phyloP scores from a whole-genome alignment of 2,797 vertebrate species.

The Cygnus olor region DNA sequence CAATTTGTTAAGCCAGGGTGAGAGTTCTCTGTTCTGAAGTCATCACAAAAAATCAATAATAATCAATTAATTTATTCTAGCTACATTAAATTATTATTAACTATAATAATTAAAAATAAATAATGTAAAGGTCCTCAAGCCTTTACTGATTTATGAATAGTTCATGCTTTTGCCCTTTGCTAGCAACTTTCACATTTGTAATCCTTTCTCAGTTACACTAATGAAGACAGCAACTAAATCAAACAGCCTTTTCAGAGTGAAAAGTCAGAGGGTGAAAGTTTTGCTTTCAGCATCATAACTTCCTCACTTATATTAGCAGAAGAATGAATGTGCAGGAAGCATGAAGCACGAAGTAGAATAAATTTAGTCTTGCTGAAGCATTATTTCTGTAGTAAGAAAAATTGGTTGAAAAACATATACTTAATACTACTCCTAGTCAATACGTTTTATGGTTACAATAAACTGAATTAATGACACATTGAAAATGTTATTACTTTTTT shows the following conservation, averaged over 20 bases:
- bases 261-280: constrained; percentile 23
- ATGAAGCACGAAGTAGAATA: background rate
- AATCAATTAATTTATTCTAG: constrained; percentile 62
- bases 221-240: constrained; percentile 40
- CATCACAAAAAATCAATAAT: constrained; percentile 63
- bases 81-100: constrained; percentile 67
- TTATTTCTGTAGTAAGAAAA: constrained; percentile 29
- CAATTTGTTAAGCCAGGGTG: constrained; percentile 59
- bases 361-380: constrained; percentile 2
- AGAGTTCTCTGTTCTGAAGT: constrained; percentile 61
- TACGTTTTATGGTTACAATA: constrained; percentile 40
- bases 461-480: constrained; percentile 60
- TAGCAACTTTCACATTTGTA: background rate
- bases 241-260: background rate
- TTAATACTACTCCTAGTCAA: constrained; percentile 6
- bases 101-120: constrained; percentile 66
- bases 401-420: background rate
- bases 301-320: background rate
- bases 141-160: constrained; percentile 36
- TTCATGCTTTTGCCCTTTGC: constrained; percentile 35
- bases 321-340: background rate
- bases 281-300: constrained; percentile 15
- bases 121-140: constrained; percentile 45
- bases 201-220: constrained; percentile 4
- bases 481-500: constrained; percentile 22